Conservation (phyloP, 2,888 invertebrate species). For the Mimumesa dahlbomi region DNA sequence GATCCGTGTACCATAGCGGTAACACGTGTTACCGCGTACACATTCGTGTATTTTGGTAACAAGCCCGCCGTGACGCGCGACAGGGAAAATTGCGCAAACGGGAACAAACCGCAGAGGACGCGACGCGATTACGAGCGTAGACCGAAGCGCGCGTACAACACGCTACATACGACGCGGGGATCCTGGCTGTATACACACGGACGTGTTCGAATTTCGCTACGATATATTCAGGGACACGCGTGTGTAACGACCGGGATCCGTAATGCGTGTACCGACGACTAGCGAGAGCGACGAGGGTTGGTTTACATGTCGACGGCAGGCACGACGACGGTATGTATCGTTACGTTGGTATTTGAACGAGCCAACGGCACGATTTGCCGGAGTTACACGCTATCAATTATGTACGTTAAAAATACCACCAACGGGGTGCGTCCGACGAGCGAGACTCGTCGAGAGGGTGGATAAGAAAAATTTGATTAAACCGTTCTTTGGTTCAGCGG, state of each 20-base stretch:
- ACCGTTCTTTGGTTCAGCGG: no score
- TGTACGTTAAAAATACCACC: background rate
- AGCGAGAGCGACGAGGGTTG: background rate
- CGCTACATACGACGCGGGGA: background rate
- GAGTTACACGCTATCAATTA: no score
- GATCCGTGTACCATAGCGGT: background rate
- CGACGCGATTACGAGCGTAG: constrained; percentile 25
- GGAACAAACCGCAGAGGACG: constrained; percentile 25
- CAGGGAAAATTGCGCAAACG: constrained; percentile 27
- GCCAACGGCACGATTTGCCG: background rate
- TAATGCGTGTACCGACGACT: background rate
- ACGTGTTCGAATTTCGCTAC: constrained; percentile 16
- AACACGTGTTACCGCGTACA: constrained; percentile 1
- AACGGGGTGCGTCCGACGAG: constrained; percentile 12
- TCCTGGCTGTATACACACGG: constrained; percentile 10
- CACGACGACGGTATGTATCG: background rate
- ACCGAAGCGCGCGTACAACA: background rate
- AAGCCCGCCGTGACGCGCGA: background rate
- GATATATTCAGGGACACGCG: no score
- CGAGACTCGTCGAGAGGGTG: no score
- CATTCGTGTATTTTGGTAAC: background rate
- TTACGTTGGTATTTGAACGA: background rate
- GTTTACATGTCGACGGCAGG: no score
- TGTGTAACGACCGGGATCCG: background rate
- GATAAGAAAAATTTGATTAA: background rate